A percentile compares a stretch with the other conserved stretches of the same genome.
phyloP scores from a whole-genome alignment of 2,113 vertebrate genomes.

The Myocastor coypus region DNA sequence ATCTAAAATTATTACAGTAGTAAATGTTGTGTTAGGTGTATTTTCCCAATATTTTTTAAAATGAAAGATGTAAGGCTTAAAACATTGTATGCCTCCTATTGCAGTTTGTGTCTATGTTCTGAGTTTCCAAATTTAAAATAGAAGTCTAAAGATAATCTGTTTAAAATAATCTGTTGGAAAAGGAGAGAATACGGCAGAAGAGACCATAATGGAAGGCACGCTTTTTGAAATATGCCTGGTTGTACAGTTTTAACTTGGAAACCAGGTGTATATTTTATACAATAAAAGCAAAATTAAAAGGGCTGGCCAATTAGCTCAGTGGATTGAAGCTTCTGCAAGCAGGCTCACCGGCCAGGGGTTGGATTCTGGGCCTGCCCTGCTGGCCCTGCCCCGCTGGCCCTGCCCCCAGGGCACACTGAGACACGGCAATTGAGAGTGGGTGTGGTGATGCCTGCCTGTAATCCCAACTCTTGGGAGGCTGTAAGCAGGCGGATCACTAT shows the following conservation, averaged over 20 bases:
- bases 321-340: too few species aligned
- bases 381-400: too few species aligned
- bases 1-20: background rate
- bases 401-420: too few species aligned
- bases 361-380: too few species aligned
- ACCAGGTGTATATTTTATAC: background rate
- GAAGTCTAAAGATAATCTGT: slow-evolving; percentile 6
- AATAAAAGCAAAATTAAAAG: background rate
- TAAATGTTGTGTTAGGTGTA: background rate
- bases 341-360: too few species aligned
- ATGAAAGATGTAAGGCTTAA: background rate
- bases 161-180: background rate
- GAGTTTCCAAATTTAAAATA: background rate
- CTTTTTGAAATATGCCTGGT: slow-evolving; percentile 26
- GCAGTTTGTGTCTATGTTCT: background rate
- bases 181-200: background rate
- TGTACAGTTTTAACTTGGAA: slow-evolving; percentile 35
- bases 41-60: slow-evolving; percentile 1
- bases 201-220: background rate
- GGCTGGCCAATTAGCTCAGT: too few species aligned
- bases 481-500: too few species aligned
- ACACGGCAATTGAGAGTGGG: too few species aligned
- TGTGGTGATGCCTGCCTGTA: too few species aligned
- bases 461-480: too few species aligned
- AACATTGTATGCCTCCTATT: background rate